Evolutionary conservation across 2,888 invertebrate genomes (phyloP).

Genomic region (Caenorhabditis imperialis): DNA sequence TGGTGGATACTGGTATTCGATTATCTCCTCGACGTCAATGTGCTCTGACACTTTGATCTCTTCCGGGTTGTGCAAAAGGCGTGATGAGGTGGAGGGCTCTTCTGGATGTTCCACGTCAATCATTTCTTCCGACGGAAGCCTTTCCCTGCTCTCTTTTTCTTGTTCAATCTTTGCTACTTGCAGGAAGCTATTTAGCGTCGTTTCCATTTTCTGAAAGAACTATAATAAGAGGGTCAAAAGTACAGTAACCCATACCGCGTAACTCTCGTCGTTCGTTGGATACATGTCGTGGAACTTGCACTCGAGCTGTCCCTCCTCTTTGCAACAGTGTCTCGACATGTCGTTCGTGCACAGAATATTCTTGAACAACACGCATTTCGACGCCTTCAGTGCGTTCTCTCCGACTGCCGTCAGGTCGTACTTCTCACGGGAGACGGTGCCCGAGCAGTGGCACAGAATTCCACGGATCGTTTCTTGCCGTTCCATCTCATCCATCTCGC

Average conservation of each 20-base stretch:
- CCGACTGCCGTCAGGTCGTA: constrained; percentile 32
- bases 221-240: not conserved
- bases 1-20: not conserved
- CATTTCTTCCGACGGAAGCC: too few species aligned
- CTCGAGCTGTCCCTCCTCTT: constrained; percentile 4
- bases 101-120: too few species aligned
- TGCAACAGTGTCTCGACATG: constrained; percentile 58
- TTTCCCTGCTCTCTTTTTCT: too few species aligned
- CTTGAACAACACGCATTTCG: constrained; percentile 43
- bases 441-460: constrained; percentile 47
- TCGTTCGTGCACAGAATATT: constrained; percentile 51
- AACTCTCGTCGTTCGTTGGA: constrained; percentile 44
- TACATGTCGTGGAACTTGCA: constrained; percentile 53
- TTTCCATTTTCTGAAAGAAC: too few species aligned
- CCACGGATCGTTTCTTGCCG: constrained; percentile 13
- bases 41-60: not conserved
- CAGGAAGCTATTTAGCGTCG: too few species aligned
- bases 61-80: not conserved
- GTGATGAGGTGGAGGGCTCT: too few species aligned
- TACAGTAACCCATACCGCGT: constrained; percentile 18
- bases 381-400: constrained; percentile 4
- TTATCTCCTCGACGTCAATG: too few species aligned
- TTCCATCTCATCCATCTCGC: constrained; percentile 19
- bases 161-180: too few species aligned
- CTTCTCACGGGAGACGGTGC: not conserved